Evolutionary conservation across 1,140 invertebrate genomes (phyloP), one percentile per base, ranked within the genome.

Genomic region (Drosophila sturtevanti): DNA sequence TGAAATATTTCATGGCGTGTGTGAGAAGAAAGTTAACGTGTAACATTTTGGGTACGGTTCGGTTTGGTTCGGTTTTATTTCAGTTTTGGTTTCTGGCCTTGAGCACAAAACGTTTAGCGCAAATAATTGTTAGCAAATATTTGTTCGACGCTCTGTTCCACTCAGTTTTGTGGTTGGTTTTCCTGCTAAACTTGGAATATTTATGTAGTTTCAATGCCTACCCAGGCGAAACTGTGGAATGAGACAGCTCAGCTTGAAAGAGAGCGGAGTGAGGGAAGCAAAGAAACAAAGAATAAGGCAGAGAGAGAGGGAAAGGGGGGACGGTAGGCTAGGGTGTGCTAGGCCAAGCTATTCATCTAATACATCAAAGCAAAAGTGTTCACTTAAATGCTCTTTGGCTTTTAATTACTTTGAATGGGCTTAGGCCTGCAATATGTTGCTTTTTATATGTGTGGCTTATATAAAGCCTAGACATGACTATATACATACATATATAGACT

Each of bases 121-220:
- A 87, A 75, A 78, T 85, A 87, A 85, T 87, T 87, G 74, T 60
- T 62, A 63, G 64, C 74, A 87, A 87, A 85, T 81, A 78, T 85
- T 87, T 81, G 52, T 41, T 18, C n/a, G 35, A 55, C 69, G 75
- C 54, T 35, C 37, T 22, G 51, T 0, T 69, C 44, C n/a, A 64
- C 62, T 63, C 52, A 44, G 55, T 41, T 70, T 35, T 70, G 64
- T 21, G 51, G 48, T 21, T 51, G 35, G 24, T 22, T 55, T 67
- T 72, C 62, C 71, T 78, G 63, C 48, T 72, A 54, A 41, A 74
- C 74, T 74, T 61, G 71, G 44, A 74, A 55, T 22, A 63, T 55
- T 11, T 48, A 48, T 48, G 41, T 48, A 48, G 41, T 48, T 24
- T 34, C 24, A 56, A 38, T 4, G 31, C 34, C 63, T 16, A 58